Evolutionary conservation across 2,888 invertebrate genomes (phyloP), one percentile per base, ranked within the genome.

Genomic region (Leucophora obtusa): DNA sequence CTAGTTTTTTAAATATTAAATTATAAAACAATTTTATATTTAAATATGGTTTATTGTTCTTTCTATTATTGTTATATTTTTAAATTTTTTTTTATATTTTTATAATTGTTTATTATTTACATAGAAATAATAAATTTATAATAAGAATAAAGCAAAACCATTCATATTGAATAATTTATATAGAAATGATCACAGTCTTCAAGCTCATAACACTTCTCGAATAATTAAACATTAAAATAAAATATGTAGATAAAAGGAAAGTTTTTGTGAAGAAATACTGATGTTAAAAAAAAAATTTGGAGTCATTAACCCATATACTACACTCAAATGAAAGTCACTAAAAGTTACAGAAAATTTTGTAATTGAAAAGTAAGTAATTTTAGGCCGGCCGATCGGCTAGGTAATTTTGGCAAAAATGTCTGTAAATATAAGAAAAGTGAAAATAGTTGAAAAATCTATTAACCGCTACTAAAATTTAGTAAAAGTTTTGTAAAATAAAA

Each of bases 161-260:
- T 53, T 58, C 10, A 53, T 56, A 65, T 9, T 68, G 50, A 59
- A 70, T 58, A 68, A 54, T 35, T 54, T 50, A 10, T 71, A 53
- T 53, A 63, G 53, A 63, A 68, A 58, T 47, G 38, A 74, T 74
- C 68, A 75, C 74, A 75, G 68, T 75, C 71, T 75, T 75, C 18
- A 78, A 82, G 74, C 78, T 78, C 68, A 79, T 78, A 74, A 78
- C 75, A 74, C 47, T 78, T 68, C 51, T 38, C 5, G 33, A 50
- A 38, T 65, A 38, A 59, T 9, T 33, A 58, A 28, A 69, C 17
- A 50, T 28, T 6, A 28, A 28, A 28, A 7, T 7, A 28, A 28
- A 28, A 28, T 28, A 6, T n/a, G 28, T 21, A 21, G 21, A 21
- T 21, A 33, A 7, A 47, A 18, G 1, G 17, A 5, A 51, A 38